These are phyloP conservation scores for Eleutherodactylus coqui DNA, from an alignment of 2,797 vertebrate species.

Conservation along the genomic window DNA sequence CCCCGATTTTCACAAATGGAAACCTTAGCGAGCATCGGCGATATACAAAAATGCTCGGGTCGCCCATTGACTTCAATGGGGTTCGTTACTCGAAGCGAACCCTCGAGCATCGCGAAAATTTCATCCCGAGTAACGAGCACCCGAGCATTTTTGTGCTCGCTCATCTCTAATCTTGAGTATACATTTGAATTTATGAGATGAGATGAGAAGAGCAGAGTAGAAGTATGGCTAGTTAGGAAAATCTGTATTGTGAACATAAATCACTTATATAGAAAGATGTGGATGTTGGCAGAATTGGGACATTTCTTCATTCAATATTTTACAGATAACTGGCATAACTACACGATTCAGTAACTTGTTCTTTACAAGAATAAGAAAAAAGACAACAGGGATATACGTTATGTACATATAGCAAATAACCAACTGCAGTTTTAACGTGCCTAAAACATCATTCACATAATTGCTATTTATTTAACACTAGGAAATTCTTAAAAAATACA, in stretches of 20 bases:
- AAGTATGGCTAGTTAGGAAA: constrained; percentile 30
- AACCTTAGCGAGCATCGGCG: too few species aligned
- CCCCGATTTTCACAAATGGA: too few species aligned
- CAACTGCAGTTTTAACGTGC: too few species aligned
- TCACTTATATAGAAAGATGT: constrained; percentile 41
- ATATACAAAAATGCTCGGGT: too few species aligned
- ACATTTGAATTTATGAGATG: constrained; percentile 55
- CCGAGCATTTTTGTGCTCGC: too few species aligned
- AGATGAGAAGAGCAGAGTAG: background rate
- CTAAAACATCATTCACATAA: background rate
- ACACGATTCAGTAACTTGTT: constrained; percentile 57
- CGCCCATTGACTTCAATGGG: too few species aligned
- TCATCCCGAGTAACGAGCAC: too few species aligned
- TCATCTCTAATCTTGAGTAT: too few species aligned
- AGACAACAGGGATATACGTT: background rate
- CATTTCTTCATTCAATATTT: constrained; percentile 50
- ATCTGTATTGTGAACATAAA: constrained; percentile 45
- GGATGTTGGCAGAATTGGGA: constrained; percentile 53
- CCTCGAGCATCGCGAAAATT: too few species aligned
- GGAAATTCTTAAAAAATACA: background rate
- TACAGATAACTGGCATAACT: constrained; percentile 62
- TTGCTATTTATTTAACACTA: background rate
- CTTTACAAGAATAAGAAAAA: constrained; percentile 50
- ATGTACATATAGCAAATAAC: too few species aligned
- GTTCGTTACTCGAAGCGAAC: too few species aligned